phyloP scores from a whole-genome alignment of 2,113 vertebrate species.

The Motacilla tschutschensis region DNA sequence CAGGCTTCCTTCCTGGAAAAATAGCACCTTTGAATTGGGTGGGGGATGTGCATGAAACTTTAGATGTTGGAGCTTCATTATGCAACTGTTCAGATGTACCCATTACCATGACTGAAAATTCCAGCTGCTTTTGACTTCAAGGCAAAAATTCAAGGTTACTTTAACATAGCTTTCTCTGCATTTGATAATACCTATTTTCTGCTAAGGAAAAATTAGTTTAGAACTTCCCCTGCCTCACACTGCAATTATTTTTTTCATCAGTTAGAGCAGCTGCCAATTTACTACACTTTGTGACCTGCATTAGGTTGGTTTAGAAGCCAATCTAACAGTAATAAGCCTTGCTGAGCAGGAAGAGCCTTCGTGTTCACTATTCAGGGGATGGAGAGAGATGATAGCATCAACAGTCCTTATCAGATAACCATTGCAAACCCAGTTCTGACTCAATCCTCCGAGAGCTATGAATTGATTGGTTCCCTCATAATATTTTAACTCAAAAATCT shows the following conservation, averaged over 20 bases:
- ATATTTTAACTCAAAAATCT: not conserved
- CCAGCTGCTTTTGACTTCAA: constrained; percentile 13
- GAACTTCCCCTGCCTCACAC: not conserved
- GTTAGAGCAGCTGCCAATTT: constrained; percentile 48
- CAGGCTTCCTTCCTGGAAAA: not conserved
- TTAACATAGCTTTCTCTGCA: constrained; percentile 5
- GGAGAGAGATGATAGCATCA: not conserved
- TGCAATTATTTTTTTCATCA: constrained; percentile 61
- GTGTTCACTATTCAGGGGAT: not conserved
- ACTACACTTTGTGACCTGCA: constrained; percentile 30
- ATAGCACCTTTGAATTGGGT: not conserved
- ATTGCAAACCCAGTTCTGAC: constrained; percentile 15
- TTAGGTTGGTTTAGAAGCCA: constrained; percentile 50
- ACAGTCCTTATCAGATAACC: not conserved
- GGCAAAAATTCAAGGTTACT: constrained; percentile 7
- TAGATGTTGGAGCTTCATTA: not conserved
- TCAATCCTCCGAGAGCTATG: not conserved
- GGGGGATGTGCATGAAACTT: not conserved
- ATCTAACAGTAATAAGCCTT: constrained; percentile 20
- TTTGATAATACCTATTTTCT: constrained; percentile 35
- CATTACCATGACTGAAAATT: not conserved
- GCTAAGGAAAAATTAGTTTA: constrained; percentile 48
- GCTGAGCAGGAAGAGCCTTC: constrained; percentile 6
- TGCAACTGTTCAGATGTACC: not conserved
- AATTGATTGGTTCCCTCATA: not conserved